Conservation (phyloP, 2,888 invertebrate species). For the Cyclophora albipunctata region DNA sequence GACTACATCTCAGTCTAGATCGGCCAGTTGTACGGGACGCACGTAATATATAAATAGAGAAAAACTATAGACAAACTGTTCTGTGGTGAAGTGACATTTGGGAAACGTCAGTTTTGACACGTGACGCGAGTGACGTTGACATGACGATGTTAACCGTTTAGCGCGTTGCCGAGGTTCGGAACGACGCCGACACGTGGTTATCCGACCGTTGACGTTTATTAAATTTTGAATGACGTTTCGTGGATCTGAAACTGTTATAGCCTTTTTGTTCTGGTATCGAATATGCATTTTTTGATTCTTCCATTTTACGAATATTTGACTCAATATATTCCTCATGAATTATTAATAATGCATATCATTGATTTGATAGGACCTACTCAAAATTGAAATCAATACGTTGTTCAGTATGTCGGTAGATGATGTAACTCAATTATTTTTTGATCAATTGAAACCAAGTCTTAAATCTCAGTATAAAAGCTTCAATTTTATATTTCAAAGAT, state of each 20-base stretch:
- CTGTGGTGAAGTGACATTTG: constrained; percentile 27
- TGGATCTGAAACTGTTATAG: neutral
- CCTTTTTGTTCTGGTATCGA: too few relatives aligned
- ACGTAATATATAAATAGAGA: constrained; percentile 38
- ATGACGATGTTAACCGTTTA: constrained; percentile 19
- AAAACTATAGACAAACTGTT: constrained; percentile 9
- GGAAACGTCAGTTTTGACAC: constrained; percentile 24
- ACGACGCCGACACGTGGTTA: constrained; percentile 26
- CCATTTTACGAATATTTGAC: too few relatives aligned
- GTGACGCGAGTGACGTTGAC: constrained; percentile 24
- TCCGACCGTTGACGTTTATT: constrained; percentile 20
- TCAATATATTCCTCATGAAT: too few relatives aligned
- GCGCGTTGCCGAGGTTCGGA: constrained; percentile 12
- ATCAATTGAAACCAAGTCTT: too few relatives aligned
- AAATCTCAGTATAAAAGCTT: too few relatives aligned
- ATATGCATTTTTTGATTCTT: too few relatives aligned
- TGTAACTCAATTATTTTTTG: too few relatives aligned
- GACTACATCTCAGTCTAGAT: constrained; percentile 58
- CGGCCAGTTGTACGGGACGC: constrained; percentile 49
- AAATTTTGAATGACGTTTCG: constrained; percentile 10
- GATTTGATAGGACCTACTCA: too few relatives aligned
- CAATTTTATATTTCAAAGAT: too few relatives aligned
- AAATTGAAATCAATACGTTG: too few relatives aligned
- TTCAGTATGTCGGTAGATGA: too few relatives aligned
- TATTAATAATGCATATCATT: too few relatives aligned